Evolutionary conservation across 2,797 vertebrate species (phyloP), one percentile per base, ranked within the genome.

Genomic region (Enteromius argenteus): DNA sequence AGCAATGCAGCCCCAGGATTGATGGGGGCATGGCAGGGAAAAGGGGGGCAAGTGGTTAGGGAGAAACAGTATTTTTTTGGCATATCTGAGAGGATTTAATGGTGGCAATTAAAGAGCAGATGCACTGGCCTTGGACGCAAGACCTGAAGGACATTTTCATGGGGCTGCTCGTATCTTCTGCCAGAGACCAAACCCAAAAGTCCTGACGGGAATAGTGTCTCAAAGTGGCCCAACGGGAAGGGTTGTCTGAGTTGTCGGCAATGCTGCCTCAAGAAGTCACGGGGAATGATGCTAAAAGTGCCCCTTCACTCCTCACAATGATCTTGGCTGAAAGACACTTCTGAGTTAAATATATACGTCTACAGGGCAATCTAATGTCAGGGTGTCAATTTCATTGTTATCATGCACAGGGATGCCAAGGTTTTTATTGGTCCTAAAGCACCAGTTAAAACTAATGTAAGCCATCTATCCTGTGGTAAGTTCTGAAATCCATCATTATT

Each of bases 91-190:
- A 73, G 84, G 84, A 85, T 89, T 90, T 90, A 88, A 89, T 90
- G 87, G 82, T 42, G 66, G 85, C 86, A 88, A 86, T 90, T 89
- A 88, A 90, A 90, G 86, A 90, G 88, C 90, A 91, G 90, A 91
- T 91, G 87, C 88, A 88, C 19, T 78, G 79, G 89, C 86, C 86
- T 83, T 87, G 79, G 86, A 88, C 21, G 68, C 30, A 30, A 53
- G 86, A 87, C 86, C 88, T 90, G 91, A 91, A 93, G 89, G 91
- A 92, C 89, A 86, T 89, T 77, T 91, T 90, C 87, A 87, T 51
- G 83, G 86, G 88, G 88, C 84, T 83, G 84, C 86, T 85, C 83
- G 82, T 88, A 89, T 87, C 87, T 88, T 88, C 87, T 88, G 79
- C 86, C 86, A 80, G 83, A 49, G 88, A 89, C 85, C 85, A 60